A percentile compares a stretch with the other conserved stretches of the same genome.
These are phyloP conservation scores for Chaetops frenatus DNA, from an alignment of 2,113 vertebrate species.

Conservation along the genomic window DNA sequence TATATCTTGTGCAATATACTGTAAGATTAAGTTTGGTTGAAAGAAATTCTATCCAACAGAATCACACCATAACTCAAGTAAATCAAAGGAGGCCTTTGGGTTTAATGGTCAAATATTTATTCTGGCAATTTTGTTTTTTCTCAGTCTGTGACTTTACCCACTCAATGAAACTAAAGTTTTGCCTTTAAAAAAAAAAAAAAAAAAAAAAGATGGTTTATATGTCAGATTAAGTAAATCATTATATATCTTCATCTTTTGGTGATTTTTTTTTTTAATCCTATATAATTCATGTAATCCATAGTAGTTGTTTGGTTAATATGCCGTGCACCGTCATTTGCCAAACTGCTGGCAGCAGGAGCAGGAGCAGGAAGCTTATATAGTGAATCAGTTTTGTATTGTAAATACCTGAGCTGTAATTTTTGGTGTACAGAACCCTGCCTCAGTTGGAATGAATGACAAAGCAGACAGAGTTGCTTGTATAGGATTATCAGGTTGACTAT, in stretches of 20 bases:
- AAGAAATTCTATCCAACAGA: constrained; percentile 32
- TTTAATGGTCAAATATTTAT: constrained; percentile 52
- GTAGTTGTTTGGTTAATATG: constrained; percentile 17
- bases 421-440: constrained; percentile 84
- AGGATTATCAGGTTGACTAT: constrained; percentile 86
- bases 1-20: constrained; percentile 64
- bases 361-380: constrained; percentile 32
- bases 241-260: not conserved
- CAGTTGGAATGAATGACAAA: constrained; percentile 77
- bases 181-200: not conserved
- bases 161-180: constrained; percentile 34
- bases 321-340: constrained; percentile 74
- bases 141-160: constrained; percentile 24
- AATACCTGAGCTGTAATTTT: constrained; percentile 72
- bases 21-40: constrained; percentile 39
- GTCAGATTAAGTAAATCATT: constrained; percentile 14
- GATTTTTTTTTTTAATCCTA: not conserved
- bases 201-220: not conserved
- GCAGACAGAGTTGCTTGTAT: constrained; percentile 69
- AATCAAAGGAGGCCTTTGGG: constrained; percentile 54
- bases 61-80: constrained; percentile 36
- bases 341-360: constrained; percentile 71
- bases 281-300: not conserved
- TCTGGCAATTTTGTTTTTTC: not conserved
- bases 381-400: constrained; percentile 56